Base-by-base conservation (phyloP, 1,140 invertebrate species). In the Chironomus striatipennis region DNA sequence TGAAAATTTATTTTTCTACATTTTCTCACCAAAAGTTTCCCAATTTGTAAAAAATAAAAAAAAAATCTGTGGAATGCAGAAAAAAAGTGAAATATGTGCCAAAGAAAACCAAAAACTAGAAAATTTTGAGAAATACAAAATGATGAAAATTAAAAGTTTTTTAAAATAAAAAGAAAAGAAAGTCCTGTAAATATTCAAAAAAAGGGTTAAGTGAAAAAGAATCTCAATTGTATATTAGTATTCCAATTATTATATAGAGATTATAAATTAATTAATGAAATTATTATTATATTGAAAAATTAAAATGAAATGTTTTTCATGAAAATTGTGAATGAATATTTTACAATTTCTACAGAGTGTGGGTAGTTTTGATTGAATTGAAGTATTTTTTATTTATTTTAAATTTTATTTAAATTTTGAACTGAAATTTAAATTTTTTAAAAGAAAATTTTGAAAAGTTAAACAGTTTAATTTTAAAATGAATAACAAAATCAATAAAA, bases 21-120 rank as follows among this genome's bases (percentile, higher is more conserved):
- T 34, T 34, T 34, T 34, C 24, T 34, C 1, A 34, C 24, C n/a
- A n/a, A 34, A 34, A 34, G 7, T 47, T 57, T 57, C 8, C n/a
- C 12, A 57, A n/a, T 57, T 57, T 57, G 47, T 57, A 57, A 12
- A 57, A 57, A n/a, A 0, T n/a, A n/a, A 57, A 57, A 15, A 57
- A 57, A 57, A 10, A 57, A 57, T 15, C 47, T 57, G 47, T 57
- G 12, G 12, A 57, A 57, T 5, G 43, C 9, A 57, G 47, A 57
- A 4, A n/a, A n/a, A 70, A 70, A 70, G 65, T 70, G 65, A 70
- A 70, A 20, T 20, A 70, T 70, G 65, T 70, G 65, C 65, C 65
- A 70, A 70, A 70, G 20, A 20, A 70, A 18, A 70, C 9, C 18
- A 18, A 70, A n/a, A 57, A 57, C 10, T 12, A 57, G 47, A 57